Base-by-base conservation (phyloP, 2,113 vertebrate species). In the Colinus virginianus region DNA sequence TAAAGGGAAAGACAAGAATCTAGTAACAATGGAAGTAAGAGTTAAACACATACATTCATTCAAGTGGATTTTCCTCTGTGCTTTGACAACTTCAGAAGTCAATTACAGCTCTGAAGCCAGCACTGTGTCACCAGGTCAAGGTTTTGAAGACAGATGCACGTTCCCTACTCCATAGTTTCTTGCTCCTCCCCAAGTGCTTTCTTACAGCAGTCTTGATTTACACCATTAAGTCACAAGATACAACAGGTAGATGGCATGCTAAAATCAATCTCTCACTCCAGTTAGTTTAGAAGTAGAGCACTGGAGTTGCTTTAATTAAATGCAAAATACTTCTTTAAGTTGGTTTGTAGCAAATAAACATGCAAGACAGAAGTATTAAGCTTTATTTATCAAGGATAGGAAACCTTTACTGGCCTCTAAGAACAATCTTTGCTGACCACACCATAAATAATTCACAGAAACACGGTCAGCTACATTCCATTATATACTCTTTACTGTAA, bases 391-490 rank as follows among this genome's bases (percentile, higher is more conserved):
- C 61, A 22, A 62, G 87, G 72, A 91, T 55, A 88, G 70, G 61
- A 94, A 97, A 90, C 18, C 68, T 90, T 66, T 55, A 46, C 32
- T 59, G 62, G 69, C 38, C 62, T 18, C 64, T 63, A 63, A 89
- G 59, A 92, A 93, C 23, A 78, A 45, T 42, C 46, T 84, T 19
- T 12, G n/a, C 19, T 66, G 32, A 88, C 40, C 30, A 75, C 42
- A 81, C 45, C 48, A 93, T 90, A 66, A 96, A 95, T 96, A 92
- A 96, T 93, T 93, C 59, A 96, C 56, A 69, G 91, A 78, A 72
- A 45, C 26, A 84, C 53, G 72, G 70, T 34, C 71, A 84, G 92
- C 85, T 92, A 58, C 49, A 4, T 70, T 75, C 87, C 79, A 45
- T 48, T 71, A 80, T 61, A 71, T 32, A 76, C 10, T 78, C 56